Conservation (phyloP, 37 sponge, comb jelly and placozoan genomes). For the Crambe crambe region DNA sequence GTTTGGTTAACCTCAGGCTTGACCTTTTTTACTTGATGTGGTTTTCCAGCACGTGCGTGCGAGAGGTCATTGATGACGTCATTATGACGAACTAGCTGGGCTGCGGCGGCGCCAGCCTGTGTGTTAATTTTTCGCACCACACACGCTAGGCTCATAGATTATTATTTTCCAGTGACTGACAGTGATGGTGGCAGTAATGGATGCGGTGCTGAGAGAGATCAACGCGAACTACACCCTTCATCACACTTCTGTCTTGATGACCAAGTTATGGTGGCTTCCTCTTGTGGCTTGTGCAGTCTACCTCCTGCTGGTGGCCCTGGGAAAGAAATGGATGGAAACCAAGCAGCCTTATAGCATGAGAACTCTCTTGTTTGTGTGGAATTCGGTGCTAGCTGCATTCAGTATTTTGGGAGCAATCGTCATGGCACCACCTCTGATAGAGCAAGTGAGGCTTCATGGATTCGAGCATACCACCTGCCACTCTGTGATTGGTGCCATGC, state of each 20-base stretch:
- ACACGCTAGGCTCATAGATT: too few relatives aligned
- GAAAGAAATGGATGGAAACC: conserved; percentile 53
- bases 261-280: conserved; percentile 3
- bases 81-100: too few relatives aligned
- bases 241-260: not conserved
- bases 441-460: conserved; percentile 2
- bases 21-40: too few relatives aligned
- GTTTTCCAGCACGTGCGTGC: too few relatives aligned
- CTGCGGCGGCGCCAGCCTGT: too few relatives aligned
- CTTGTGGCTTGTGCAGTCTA: conserved; percentile 16
- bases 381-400: conserved; percentile 47
- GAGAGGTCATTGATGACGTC: too few relatives aligned
- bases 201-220: not conserved
- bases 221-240: conserved; percentile 3
- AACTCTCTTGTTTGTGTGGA: conserved; percentile 49
- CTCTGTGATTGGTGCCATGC: not conserved
- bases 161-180: too few relatives aligned
- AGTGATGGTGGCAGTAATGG: too few relatives aligned
- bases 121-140: too few relatives aligned
- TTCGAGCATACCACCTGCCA: conserved; percentile 25
- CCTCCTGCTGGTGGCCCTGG: conserved; percentile 32
- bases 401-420: conserved; percentile 29
- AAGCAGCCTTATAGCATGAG: conserved; percentile 13
- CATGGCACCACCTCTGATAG: conserved; percentile 6
- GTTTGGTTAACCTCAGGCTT: too few relatives aligned